These are phyloP conservation scores for Drosophila antonietae DNA, from an alignment of 2,888 invertebrate genomes.

Conservation along the genomic window DNA sequence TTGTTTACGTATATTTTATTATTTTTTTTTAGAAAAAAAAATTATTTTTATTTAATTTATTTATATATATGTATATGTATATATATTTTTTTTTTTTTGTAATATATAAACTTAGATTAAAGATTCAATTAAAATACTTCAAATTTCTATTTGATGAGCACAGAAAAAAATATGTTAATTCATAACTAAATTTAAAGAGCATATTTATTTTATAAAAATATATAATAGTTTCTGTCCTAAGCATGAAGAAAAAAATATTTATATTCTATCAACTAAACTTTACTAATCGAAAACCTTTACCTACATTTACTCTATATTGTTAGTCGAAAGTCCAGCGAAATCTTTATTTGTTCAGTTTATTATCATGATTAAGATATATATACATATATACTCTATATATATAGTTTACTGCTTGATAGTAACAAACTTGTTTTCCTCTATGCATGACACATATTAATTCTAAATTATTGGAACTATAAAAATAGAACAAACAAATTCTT, in stretches of 20 bases:
- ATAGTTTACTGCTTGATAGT: not conserved
- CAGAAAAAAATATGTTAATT: no score
- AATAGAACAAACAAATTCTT: slow-evolving; percentile 5
- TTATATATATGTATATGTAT: not conserved
- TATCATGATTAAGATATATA: slow-evolving; percentile 4
- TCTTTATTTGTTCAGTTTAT: not conserved
- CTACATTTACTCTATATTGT: not conserved
- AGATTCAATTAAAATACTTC: no score
- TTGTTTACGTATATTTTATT: not conserved
- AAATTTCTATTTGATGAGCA: no score
- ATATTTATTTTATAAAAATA: no score
- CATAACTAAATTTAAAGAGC: no score
- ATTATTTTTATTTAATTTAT: not conserved
- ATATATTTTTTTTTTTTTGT: no score
- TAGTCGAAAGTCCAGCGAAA: slow-evolving; percentile 5
- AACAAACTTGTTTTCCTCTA: not conserved
- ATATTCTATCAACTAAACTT: not conserved
- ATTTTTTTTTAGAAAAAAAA: not conserved
- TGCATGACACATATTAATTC: not conserved
- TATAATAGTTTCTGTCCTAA: no score
- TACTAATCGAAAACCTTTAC: not conserved
- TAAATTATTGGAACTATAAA: slow-evolving; percentile 1
- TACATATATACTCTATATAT: not conserved
- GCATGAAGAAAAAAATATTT: not conserved
- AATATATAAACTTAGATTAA: not conserved